Evolutionary conservation across 1,140 invertebrate species (phyloP).

Genomic region (Drosophila nasuta): DNA sequence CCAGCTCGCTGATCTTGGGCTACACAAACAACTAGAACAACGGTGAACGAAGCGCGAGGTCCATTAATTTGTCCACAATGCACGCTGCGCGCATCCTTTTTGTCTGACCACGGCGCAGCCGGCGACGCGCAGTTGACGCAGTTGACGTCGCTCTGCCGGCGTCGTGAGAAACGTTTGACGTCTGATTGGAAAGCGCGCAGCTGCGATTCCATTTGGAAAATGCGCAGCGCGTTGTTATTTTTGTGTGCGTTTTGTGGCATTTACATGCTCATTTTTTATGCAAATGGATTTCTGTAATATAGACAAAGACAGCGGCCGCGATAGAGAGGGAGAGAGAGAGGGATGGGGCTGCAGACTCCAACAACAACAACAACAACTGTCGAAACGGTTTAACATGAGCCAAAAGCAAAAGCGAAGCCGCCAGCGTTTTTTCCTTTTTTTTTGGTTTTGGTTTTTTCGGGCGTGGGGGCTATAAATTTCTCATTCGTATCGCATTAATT

Average conservation of each 20-base stretch:
- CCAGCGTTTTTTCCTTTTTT: conserved; percentile 50
- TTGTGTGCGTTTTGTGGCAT: conserved; percentile 58
- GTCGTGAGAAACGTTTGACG: conserved; percentile 42
- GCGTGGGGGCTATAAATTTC: conserved; percentile 81
- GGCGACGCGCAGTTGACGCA: neutral
- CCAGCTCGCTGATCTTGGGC: conserved; percentile 23
- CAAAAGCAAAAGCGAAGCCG: conserved; percentile 46
- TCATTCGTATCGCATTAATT: conserved; percentile 83
- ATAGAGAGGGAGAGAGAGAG: conserved; percentile 3
- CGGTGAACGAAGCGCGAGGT: conserved; percentile 35
- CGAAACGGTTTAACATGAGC: neutral
- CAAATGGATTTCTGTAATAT: conserved; percentile 58
- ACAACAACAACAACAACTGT: conserved; percentile 8
- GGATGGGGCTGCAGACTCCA: conserved; percentile 29
- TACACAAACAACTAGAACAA: conserved; percentile 49
- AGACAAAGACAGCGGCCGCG: neutral
- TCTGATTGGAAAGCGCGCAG: conserved; percentile 42
- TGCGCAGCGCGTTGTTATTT: conserved; percentile 27
- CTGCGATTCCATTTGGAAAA: conserved; percentile 24
- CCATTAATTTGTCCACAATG: conserved; percentile 75
- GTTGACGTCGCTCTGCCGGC: neutral
- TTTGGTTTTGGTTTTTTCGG: too few species aligned
- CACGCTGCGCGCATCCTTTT: conserved; percentile 58
- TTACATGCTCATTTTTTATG: conserved; percentile 81
- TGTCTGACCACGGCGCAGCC: conserved; percentile 36